These are phyloP conservation scores for Alcedo atthis DNA, from an alignment of 2,797 vertebrate species.

Conservation along the genomic window DNA sequence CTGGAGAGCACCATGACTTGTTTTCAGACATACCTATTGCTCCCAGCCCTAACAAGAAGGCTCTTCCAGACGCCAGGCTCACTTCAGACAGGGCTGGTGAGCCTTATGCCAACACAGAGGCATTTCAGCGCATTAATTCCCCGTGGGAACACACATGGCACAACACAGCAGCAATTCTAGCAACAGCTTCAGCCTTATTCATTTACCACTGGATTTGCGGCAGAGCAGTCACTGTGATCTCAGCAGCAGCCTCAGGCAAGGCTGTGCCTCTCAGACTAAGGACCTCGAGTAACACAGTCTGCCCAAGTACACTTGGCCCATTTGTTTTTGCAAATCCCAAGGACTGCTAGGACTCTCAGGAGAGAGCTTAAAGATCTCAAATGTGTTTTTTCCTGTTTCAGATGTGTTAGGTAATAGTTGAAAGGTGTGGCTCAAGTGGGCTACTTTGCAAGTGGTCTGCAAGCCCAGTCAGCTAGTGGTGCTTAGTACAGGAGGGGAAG, in stretches of 20 bases:
- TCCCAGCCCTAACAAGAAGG: background rate
- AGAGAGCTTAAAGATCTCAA: conserved; percentile 25
- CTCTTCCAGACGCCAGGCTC: background rate
- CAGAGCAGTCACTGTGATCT: background rate
- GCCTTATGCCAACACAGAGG: rapidly evolving
- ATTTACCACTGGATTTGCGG: background rate
- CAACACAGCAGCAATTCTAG: background rate
- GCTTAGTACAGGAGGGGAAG: background rate
- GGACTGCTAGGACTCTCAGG: background rate
- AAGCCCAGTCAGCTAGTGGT: conserved; percentile 28
- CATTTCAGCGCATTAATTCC: too few species aligned
- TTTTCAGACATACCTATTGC: background rate
- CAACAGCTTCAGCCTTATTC: background rate
- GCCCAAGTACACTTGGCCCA: background rate
- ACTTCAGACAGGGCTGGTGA: background rate
- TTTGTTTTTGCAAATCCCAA: conserved; percentile 8
- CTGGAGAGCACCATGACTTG: background rate
- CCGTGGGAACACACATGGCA: background rate
- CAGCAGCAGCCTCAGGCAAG: background rate
- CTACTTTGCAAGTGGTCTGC: background rate
- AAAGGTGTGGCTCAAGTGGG: conserved; percentile 46
- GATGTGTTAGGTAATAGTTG: conserved; percentile 34
- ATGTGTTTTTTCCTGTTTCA: conserved; percentile 65
- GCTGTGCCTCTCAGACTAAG: background rate
- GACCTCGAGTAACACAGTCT: background rate